Percentiles rank a stretch among this genome's conserved stretches.
phyloP scores from a whole-genome alignment of 2,797 vertebrate genomes.

The Malacoctenus gilli region DNA sequence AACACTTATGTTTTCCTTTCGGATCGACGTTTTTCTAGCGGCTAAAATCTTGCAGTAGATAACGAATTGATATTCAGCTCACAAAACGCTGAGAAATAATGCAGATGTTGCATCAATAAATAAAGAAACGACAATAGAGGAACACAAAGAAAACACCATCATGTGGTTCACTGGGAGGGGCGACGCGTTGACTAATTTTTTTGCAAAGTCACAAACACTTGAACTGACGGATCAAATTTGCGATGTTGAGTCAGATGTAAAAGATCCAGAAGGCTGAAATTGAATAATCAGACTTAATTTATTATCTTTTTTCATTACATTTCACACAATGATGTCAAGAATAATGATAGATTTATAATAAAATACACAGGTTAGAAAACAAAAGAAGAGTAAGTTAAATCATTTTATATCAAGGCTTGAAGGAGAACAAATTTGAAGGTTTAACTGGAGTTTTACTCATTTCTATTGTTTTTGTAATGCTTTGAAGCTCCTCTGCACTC shows the following conservation, averaged over 20 bases:
- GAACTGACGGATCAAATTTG: not conserved
- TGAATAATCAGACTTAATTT: not conserved
- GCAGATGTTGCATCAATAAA: constrained; percentile 58
- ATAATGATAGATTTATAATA: not conserved
- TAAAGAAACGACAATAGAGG: constrained; percentile 33
- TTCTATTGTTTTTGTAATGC: not conserved
- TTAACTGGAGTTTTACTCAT: not conserved
- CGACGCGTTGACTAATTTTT: constrained; percentile 18
- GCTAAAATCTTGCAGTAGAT: not conserved
- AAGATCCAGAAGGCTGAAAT: not conserved
- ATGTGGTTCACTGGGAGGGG: constrained; percentile 12
- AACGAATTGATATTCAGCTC: not conserved
- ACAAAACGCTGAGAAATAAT: constrained; percentile 38
- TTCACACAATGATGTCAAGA: not conserved
- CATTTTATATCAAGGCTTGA: not conserved
- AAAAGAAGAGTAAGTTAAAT: not conserved
- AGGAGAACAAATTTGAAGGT: not conserved
- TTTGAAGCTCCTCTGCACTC: constrained; percentile 2
- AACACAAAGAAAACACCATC: constrained; percentile 21
- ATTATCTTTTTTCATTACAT: constrained; percentile 3
- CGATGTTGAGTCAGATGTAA: not conserved
- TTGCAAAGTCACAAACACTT: constrained; percentile 22
- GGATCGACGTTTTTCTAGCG: constrained; percentile 3
- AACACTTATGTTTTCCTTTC: not conserved
- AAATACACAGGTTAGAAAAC: not conserved